phyloP scores from a whole-genome alignment of 2,888 invertebrate genomes.

The Harpalus rubripes region DNA sequence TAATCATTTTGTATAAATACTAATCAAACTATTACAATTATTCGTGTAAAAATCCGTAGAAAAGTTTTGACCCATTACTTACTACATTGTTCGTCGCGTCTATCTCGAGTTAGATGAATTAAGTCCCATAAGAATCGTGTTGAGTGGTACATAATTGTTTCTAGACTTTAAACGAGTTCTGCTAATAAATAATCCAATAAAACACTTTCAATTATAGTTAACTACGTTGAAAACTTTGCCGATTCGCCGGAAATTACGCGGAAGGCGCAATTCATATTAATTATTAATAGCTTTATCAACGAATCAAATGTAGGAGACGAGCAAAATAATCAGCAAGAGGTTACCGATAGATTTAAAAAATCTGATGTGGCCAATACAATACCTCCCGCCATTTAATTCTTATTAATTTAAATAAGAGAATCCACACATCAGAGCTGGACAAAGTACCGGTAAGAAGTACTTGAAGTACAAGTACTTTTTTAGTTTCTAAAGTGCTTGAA shows the following conservation, averaged over 20 bases:
- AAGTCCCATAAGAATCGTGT: neutral
- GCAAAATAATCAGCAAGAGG: neutral
- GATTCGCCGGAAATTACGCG: neutral
- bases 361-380: no score
- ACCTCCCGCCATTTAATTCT: no score
- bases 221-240: constrained; percentile 13
- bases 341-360: no score
- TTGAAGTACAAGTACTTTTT: no score
- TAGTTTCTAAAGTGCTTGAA: no score
- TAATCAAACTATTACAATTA: constrained; percentile 1
- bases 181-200: constrained; percentile 36
- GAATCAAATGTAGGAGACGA: neutral
- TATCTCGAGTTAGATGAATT: neutral
- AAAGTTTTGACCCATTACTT: neutral
- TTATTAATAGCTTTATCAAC: constrained; percentile 13
- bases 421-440: no score
- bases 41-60: neutral
- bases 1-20: neutral
- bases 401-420: no score
- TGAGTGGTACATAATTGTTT: constrained; percentile 23
- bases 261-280: neutral
- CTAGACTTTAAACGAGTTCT: constrained; percentile 27
- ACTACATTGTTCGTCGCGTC: no score
- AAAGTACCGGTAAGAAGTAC: no score
- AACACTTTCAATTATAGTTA: constrained; percentile 21